Evolutionary conservation across 2,113 vertebrate species (phyloP).

Genomic region (Catharus minimus): DNA sequence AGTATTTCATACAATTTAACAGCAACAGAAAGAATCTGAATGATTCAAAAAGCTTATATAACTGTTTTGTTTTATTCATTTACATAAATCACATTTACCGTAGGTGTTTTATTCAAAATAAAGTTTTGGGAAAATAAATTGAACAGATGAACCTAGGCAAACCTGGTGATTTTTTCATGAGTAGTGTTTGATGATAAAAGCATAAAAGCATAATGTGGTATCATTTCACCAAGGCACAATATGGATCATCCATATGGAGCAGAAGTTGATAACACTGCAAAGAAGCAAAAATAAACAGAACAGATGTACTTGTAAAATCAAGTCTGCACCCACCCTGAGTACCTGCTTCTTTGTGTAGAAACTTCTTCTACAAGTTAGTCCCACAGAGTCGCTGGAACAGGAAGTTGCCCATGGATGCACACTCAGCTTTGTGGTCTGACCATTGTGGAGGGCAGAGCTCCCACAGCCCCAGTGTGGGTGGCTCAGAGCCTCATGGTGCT

Average conservation of each 20-base stretch:
- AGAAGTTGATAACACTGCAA: conserved; percentile 78
- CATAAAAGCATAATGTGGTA: conserved; percentile 81
- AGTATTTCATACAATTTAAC: conserved; percentile 55
- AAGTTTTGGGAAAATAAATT: conserved; percentile 80
- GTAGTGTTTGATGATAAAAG: conserved; percentile 85
- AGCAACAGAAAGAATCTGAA: conserved; percentile 67
- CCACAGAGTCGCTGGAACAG: conserved; percentile 11
- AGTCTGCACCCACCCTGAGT: conserved; percentile 75
- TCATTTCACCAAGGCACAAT: conserved; percentile 80
- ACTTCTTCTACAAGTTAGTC: conserved; percentile 65
- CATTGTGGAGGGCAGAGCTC: accelerated
- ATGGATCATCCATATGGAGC: conserved; percentile 83
- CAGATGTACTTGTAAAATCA: conserved; percentile 81
- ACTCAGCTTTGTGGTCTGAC: accelerated
- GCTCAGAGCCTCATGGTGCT: neutral
- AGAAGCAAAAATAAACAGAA: conserved; percentile 83
- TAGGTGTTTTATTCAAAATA: conserved; percentile 85
- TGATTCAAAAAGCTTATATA: conserved; percentile 76
- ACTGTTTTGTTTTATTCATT: conserved; percentile 80
- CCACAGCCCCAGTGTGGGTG: neutral
- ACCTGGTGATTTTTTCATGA: conserved; percentile 81
- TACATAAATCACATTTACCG: conserved; percentile 82
- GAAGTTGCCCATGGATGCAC: neutral
- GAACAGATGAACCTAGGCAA: conserved; percentile 82
- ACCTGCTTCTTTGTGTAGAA: conserved; percentile 75